These are phyloP conservation scores for Pocillopora meandrina DNA, from an alignment of 92 coral and sea anemone genomes.

Conservation along the genomic window DNA sequence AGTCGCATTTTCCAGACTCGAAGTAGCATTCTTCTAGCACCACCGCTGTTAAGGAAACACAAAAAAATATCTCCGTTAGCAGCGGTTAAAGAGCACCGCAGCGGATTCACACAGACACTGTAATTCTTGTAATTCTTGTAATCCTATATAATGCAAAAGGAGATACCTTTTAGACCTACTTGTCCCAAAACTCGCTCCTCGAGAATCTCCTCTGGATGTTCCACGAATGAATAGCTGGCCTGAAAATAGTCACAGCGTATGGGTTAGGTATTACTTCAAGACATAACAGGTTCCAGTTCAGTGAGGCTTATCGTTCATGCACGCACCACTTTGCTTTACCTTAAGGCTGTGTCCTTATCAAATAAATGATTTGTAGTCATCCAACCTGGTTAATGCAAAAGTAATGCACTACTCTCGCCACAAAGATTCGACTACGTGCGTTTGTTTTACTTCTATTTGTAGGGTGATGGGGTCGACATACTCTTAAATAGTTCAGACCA, in stretches of 20 bases:
- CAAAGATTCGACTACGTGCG: not conserved
- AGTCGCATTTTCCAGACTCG: conserved; percentile 16
- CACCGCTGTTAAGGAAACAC: not conserved
- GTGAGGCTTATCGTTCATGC: no score
- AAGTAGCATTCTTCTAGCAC: conserved; percentile 12
- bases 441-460: not conserved
- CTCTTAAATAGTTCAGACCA: not conserved
- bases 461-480: not conserved
- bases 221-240: not conserved
- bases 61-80: not conserved
- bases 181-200: not conserved
- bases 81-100: not conserved
- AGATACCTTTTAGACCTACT: conserved; percentile 9
- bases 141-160: not conserved
- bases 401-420: no score
- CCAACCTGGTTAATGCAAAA: no score
- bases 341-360: no score
- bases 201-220: not conserved
- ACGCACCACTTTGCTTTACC: no score
- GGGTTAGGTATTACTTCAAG: no score
- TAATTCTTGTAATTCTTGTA: not conserved
- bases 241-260: not conserved
- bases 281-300: no score
- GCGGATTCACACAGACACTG: not conserved
- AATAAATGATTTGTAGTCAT: no score